phyloP scores from a whole-genome alignment of 2,113 vertebrate genomes.

The Tychaedon coryphoeus region DNA sequence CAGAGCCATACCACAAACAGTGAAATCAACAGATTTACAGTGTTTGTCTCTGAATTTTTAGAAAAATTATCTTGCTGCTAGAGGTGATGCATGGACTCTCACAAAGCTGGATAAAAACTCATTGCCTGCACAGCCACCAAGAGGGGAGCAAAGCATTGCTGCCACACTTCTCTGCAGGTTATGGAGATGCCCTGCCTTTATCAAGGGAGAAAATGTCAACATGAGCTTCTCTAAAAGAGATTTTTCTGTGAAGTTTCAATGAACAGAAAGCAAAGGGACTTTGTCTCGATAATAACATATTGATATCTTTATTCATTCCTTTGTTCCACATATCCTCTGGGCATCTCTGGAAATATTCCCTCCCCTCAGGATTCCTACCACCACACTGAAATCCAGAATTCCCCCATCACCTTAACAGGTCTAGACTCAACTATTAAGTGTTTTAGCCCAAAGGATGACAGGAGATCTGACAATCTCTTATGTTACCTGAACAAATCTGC shows the following conservation, averaged over 20 bases:
- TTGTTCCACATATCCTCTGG: neutral
- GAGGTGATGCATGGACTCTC: neutral
- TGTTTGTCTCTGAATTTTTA: neutral
- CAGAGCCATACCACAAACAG: neutral
- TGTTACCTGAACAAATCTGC: neutral
- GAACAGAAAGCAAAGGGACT: neutral
- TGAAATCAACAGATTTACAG: neutral
- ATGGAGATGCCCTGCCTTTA: neutral
- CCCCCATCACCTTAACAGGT: neutral
- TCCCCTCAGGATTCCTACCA: neutral
- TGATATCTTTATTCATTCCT: constrained; percentile 2
- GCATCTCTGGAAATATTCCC: neutral
- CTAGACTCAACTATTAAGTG: neutral
- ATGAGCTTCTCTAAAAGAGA: neutral
- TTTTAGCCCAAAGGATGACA: constrained; percentile 31
- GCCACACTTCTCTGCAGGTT: neutral
- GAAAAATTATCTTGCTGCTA: neutral
- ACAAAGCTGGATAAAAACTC: neutral
- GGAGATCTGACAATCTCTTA: constrained; percentile 15
- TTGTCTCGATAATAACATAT: neutral
- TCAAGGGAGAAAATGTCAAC: neutral
- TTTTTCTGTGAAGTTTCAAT: neutral
- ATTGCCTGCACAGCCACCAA: neutral
- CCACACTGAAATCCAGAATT: neutral
- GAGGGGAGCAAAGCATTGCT: neutral